Base-by-base conservation (phyloP, 2,888 invertebrate species). In the Sericinus montela region DNA sequence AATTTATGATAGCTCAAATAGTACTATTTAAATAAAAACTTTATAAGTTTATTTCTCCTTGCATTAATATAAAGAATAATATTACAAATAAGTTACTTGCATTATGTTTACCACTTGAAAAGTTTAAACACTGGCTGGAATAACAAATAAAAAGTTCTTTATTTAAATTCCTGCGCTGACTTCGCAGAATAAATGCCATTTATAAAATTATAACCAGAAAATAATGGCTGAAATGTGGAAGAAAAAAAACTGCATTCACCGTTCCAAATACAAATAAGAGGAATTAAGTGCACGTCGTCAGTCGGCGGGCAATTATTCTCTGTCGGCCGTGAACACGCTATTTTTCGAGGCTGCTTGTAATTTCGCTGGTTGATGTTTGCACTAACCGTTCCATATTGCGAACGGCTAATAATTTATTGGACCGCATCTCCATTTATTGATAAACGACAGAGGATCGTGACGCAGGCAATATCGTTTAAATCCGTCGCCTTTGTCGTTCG, bases 251-350 rank as follows among this genome's bases (percentile, higher is more conserved):
- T 45, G 52, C 39, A 54, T 52, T 50, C 47, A 47, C 46, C 56
- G 55, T 65, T 63, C 61, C 65, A 69, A 75, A 67, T 68, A 74
- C 74, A 78, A 75, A 79, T 77, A 76, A 72, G 72, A 63, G 65
- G 70, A 75, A 80, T 79, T 75, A 78, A 79, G 73, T 72, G 66
- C 71, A 67, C 66, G 71, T 68, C 64, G 67, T 63, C 62, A 63
- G 68, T 67, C 65, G 57, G 63, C 58, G 64, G 63, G 75, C 77
- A 76, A 83, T 84, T 74, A 82, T 70, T 82, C 80, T 75, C 74
- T 75, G 80, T 76, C 78, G 60, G 59, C 48, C 29, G 44, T 43
- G 57, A 55, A 50, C 65, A 62, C 56, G 65, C 60, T 74, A 74
- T 80, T 80, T 82, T 81, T 77, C 74, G 67, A 63, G 62, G 63